Evolutionary conservation across 2,113 vertebrate species (phyloP), one percentile per base, ranked within the genome.

Genomic region (Sphaerodactylus townsendi): DNA sequence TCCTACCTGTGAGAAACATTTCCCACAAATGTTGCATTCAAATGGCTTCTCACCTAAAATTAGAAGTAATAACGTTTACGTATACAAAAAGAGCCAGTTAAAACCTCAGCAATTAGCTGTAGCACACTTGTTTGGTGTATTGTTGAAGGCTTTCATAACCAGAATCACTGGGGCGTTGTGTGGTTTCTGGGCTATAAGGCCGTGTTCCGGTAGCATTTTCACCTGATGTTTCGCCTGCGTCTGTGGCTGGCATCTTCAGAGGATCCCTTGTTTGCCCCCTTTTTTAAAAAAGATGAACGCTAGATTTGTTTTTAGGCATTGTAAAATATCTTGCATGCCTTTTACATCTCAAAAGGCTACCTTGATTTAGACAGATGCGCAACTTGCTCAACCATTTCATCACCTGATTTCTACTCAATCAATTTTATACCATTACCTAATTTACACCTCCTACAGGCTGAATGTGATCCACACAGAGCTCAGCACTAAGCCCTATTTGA

Each of bases 41-140:
- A 99, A 99, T 86, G 99, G 99, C 95, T 99, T 99, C 95, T 99
- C 99, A 94, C 99, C 98, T 99, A 96, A 91, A 96, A 96, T 70
- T 87, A 91, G 89, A 95, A 83, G 92, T 94, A 95, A 92, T 88
- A 93, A 85, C 94, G 91, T 62, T 4, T 91, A 85, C 90, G 85
- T 39, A 37, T 25, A 23, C 39, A 28, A 21, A 28, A 17, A 23
- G 23, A 71, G 37, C 23, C 21, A 28, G 21, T 72, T 72, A 11
- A 28, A 70, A 72, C 41, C 9, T 44, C 70, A 72, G 39, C 37
- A 72, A 59, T 25, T 59, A 25, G 5, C 8, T 59, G 56, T 59
- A 25, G 19, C 15, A 23, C 5, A 23, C 56, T 59, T 39, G 41
- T 48, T 46, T 37, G n/a, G n/a, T n/a, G n/a, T n/a, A n/a, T n/a